phyloP scores from a whole-genome alignment of 2,113 vertebrate genomes.

The Tringa solitaria region DNA sequence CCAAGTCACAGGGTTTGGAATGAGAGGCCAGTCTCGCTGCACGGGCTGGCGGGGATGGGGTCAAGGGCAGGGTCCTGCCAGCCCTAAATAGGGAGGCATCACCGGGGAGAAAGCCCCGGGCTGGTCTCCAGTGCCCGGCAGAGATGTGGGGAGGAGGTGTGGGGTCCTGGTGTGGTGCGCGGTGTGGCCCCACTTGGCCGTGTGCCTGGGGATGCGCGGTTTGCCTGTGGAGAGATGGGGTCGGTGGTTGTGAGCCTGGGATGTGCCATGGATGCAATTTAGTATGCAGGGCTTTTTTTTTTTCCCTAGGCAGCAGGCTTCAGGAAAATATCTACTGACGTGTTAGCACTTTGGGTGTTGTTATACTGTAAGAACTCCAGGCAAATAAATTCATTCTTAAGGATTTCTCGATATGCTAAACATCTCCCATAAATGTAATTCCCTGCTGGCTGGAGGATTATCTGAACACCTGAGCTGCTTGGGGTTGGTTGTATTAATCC shows the following conservation, averaged over 20 bases:
- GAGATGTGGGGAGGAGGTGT: not conserved
- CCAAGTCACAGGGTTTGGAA: not conserved
- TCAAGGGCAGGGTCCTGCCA: not conserved
- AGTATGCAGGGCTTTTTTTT: not conserved
- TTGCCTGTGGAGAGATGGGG: not conserved
- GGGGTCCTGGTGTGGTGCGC: fast-evolving
- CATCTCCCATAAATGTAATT: not conserved
- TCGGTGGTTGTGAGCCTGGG: not conserved
- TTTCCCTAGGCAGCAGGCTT: not conserved
- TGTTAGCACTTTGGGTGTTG: not conserved
- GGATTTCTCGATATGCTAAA: fast-evolving
- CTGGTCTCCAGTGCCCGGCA: not conserved
- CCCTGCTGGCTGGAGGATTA: constrained; percentile 9
- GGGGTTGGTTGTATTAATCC: not conserved
- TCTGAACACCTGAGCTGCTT: not conserved
- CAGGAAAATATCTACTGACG: not conserved
- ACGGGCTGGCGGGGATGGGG: not conserved
- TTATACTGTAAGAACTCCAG: not conserved
- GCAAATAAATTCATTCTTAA: not conserved
- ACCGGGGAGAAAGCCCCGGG: not conserved
- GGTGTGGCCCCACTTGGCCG: not conserved
- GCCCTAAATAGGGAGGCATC: not conserved
- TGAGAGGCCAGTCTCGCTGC: fast-evolving
- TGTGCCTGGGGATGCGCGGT: fast-evolving
- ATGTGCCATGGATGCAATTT: not conserved